phyloP scores from a whole-genome alignment of 2,113 vertebrate species.

The Pseudopipra pipra region DNA sequence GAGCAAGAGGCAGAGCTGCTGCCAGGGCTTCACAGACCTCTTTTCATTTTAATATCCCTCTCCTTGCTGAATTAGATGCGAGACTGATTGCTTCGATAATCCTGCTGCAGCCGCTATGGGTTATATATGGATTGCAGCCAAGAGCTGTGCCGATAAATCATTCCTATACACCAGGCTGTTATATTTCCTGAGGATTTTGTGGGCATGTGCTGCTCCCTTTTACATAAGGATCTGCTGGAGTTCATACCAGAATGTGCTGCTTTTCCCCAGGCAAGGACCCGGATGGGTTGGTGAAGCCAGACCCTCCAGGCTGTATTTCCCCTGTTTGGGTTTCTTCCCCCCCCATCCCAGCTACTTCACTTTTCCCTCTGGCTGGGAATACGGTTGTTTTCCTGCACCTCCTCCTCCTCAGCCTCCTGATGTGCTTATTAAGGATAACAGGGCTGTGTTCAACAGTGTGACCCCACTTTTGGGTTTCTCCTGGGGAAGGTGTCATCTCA shows the following conservation, averaged over 20 bases:
- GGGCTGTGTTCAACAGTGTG: not conserved
- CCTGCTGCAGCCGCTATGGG: slow-evolving; percentile 33
- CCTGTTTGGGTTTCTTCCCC: not conserved
- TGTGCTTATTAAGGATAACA: not conserved
- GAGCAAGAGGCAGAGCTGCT: not conserved
- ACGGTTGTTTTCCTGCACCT: not conserved
- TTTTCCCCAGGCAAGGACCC: not conserved
- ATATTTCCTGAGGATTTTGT: slow-evolving; percentile 51
- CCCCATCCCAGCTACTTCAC: not conserved
- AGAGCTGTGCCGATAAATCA: slow-evolving; percentile 43
- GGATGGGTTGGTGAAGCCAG: not conserved
- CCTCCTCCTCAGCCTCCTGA: not conserved
- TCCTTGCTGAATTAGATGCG: slow-evolving; percentile 52
- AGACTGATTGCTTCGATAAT: slow-evolving; percentile 56
- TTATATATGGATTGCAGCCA: slow-evolving; percentile 39
- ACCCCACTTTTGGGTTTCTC: not conserved
- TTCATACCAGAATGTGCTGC: not conserved
- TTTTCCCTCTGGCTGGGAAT: not conserved
- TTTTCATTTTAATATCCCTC: slow-evolving; percentile 56
- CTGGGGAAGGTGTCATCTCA: not conserved
- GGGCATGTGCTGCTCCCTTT: slow-evolving; percentile 44
- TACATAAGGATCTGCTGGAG: slow-evolving; percentile 58
- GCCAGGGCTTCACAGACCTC: slow-evolving; percentile 42
- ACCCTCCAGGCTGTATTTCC: not conserved
- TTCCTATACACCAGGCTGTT: slow-evolving; percentile 47